These are phyloP conservation scores for Cantharis lateralis DNA, from an alignment of 2,888 invertebrate species.

Conservation along the genomic window DNA sequence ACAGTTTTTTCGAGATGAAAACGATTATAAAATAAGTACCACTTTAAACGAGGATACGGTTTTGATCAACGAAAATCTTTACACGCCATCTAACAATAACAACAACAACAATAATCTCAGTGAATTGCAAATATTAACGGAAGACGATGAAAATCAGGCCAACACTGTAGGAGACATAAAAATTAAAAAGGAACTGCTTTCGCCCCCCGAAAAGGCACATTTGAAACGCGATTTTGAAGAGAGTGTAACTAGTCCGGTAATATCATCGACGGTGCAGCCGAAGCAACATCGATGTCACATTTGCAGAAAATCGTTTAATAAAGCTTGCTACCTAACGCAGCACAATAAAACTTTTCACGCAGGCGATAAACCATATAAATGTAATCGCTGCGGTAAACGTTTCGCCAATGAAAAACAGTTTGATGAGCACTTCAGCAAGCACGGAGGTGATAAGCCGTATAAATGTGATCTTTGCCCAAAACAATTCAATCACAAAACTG, in stretches of 20 bases:
- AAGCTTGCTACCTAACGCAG: slow-evolving; percentile 86
- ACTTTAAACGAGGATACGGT: slow-evolving; percentile 41
- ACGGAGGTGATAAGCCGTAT: slow-evolving; percentile 82
- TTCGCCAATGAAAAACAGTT: slow-evolving; percentile 75
- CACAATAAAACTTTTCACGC: slow-evolving; percentile 89
- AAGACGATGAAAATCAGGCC: slow-evolving; percentile 37
- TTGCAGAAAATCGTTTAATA: slow-evolving; percentile 84
- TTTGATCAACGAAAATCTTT: slow-evolving; percentile 23
- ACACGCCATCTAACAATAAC: slow-evolving; percentile 33
- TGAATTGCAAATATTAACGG: slow-evolving; percentile 32
- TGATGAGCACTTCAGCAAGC: slow-evolving; percentile 76
- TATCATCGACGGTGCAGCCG: slow-evolving; percentile 46
- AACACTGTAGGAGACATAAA: slow-evolving; percentile 55
- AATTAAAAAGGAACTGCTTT: slow-evolving; percentile 40
- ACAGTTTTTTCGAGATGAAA: slow-evolving; percentile 36
- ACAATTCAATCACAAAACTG: slow-evolving; percentile 90
- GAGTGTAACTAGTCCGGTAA: slow-evolving; percentile 44
- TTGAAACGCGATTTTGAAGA: slow-evolving; percentile 51
- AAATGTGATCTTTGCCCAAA: slow-evolving; percentile 86
- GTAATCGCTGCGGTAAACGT: slow-evolving; percentile 83
- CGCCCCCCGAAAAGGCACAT: slow-evolving; percentile 48
- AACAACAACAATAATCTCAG: slow-evolving; percentile 36
- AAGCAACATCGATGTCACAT: slow-evolving; percentile 58
- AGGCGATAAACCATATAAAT: slow-evolving; percentile 85
- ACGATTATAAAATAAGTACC: slow-evolving; percentile 54